These are phyloP conservation scores for Carduelis carduelis DNA, from an alignment of 2,797 vertebrate genomes.

Conservation along the genomic window DNA sequence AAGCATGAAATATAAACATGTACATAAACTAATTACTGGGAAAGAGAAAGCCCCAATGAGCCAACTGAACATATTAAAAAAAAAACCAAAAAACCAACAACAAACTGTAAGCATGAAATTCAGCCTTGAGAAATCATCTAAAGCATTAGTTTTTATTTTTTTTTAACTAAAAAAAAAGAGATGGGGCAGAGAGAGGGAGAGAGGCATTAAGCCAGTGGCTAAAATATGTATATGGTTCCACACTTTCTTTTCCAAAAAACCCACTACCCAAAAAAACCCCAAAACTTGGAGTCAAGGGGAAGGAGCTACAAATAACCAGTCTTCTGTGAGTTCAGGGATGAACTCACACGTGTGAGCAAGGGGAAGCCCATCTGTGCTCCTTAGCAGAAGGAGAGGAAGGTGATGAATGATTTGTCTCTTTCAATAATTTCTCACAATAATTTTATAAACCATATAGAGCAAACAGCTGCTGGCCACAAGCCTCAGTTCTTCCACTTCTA, in stretches of 20 bases:
- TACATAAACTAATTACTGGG: background rate
- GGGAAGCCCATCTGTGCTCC: background rate
- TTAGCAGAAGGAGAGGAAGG: background rate
- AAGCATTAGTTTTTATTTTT: background rate
- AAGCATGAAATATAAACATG: background rate
- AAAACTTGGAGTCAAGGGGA: background rate
- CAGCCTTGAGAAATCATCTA: background rate
- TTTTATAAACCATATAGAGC: background rate
- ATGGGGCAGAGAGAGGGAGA: rapidly evolving
- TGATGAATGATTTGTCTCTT: background rate
- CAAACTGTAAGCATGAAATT: background rate
- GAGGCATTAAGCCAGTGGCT: background rate
- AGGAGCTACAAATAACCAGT: background rate
- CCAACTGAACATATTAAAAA: background rate
- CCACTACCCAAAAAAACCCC: rapidly evolving
- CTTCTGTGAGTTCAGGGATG: background rate
- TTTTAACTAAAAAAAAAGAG: background rate
- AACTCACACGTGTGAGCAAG: rapidly evolving
- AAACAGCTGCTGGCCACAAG: background rate
- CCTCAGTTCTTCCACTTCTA: background rate
- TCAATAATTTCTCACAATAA: background rate
- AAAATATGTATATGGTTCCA: background rate
- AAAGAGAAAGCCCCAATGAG: background rate
- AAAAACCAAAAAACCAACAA: background rate
- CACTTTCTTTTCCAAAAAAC: background rate